Percentiles rank a stretch among this genome's conserved stretches.
Evolutionary conservation across 1,140 invertebrate species (phyloP).

Genomic region (Paralvinella palmiformis): DNA sequence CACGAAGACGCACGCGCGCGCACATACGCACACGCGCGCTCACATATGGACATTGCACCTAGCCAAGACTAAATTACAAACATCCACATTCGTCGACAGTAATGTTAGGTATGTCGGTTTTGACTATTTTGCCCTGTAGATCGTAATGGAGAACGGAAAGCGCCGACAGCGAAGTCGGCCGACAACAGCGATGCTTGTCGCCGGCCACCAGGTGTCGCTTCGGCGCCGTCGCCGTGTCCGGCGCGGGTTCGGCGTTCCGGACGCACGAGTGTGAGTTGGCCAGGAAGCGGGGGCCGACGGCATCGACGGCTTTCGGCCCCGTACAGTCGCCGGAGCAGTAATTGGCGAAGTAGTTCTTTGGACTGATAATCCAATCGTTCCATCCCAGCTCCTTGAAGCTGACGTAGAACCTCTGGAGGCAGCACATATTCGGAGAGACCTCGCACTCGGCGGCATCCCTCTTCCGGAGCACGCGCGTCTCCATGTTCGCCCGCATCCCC

Average conservation of each 20-base stretch:
- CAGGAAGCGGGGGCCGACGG: conserved; percentile 2
- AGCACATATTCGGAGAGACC: too few relatives aligned
- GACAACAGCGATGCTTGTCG: conserved; percentile 1
- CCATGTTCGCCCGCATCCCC: too few relatives aligned
- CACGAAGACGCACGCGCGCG: too few relatives aligned
- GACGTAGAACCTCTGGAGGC: conserved; percentile 31
- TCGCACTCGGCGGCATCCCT: too few relatives aligned
- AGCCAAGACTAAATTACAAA: too few relatives aligned
- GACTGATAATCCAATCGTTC: conserved; percentile 38
- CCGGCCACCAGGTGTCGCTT: neutral
- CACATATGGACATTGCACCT: too few relatives aligned
- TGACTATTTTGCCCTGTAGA: neutral
- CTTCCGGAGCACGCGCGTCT: too few relatives aligned
- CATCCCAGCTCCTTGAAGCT: conserved; percentile 36
- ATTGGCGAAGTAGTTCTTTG: conserved; percentile 33
- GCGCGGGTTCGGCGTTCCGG: neutral
- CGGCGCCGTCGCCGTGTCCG: neutral
- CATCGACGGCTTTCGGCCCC: conserved; percentile 23
- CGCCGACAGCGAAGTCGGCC: neutral
- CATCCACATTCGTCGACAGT: conserved; percentile 3
- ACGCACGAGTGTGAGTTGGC: neutral
- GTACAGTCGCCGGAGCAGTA: conserved; percentile 38
- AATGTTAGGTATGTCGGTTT: neutral
- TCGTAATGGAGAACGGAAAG: neutral
- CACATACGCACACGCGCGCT: too few relatives aligned